These are phyloP conservation scores for Helogale parvula DNA, from an alignment of 2,113 vertebrate species.

Conservation along the genomic window DNA sequence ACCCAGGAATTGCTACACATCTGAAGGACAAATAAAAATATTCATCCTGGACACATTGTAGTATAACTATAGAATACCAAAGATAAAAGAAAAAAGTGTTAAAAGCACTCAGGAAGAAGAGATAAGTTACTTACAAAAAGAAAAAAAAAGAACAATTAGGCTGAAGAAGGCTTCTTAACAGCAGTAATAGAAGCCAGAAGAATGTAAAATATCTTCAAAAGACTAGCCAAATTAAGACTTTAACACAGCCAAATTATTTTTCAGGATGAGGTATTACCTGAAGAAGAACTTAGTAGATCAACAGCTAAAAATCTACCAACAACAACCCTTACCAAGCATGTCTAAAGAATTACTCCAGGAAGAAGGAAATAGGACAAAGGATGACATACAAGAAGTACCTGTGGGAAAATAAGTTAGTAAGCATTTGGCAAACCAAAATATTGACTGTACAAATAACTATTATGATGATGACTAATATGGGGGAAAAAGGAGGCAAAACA, in stretches of 20 bases:
- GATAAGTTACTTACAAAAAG: neutral
- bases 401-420: neutral
- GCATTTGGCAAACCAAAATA: neutral
- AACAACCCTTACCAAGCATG: neutral
- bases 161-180: neutral
- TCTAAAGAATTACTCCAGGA: neutral
- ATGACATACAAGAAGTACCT: neutral
- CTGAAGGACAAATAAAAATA: neutral
- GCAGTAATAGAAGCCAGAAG: neutral
- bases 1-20: neutral
- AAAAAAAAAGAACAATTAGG: neutral
- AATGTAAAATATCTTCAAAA: neutral
- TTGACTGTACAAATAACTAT: slow-evolving; percentile 14
- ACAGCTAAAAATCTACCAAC: neutral
- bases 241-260: neutral
- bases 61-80: neutral
- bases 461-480: neutral
- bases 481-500: neutral
- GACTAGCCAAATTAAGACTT: neutral
- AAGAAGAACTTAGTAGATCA: neutral
- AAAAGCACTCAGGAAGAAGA: neutral
- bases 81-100: neutral
- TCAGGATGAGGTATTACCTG: neutral
- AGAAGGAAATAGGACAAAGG: slow-evolving; percentile 20
- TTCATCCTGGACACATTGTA: neutral